Base-by-base conservation (phyloP, 2,797 vertebrate species). In the Rhinoraja longicauda region DNA sequence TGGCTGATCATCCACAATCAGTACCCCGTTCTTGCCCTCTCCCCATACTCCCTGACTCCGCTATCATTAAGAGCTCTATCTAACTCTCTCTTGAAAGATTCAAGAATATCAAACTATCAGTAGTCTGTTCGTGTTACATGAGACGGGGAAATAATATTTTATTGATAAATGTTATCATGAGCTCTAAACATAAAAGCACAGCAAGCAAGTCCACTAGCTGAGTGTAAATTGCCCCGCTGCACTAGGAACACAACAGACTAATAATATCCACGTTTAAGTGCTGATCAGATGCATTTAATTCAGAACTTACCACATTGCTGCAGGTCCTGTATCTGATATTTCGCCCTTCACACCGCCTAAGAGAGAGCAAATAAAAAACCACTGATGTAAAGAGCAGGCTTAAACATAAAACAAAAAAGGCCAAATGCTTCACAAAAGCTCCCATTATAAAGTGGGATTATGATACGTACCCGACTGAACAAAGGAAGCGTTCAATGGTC, bases 311-410 rank as follows among this genome's bases (percentile, higher is more conserved):
- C 57, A 96, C 96, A 95, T 97, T 99, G 95, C 98, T 99, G 97
- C 98, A 99, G 53, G 97, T 98, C 96, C 97, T 97, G 95, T 99
- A 99, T 70, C 98, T 97, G 95, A 99, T 99, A 95, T 98, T 98
- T 95, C 96, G 97, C 93, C 98, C 98, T 94, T 98, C 97, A 93
- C 98, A 99, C 95, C 96, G 98, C 95, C 98, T 99, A 96, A 53
- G 70, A 92, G 70, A 92, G 24, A 92, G 36, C 39, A 82, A 94
- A 94, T 81, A 26, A 93, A 62, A 93, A 93, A 53, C 32, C 2
- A 24, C 81, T 82, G 86, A 57, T 93, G 93, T 95, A 94, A 94
- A 93, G 45, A 95, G 93, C 93, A 3, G 79, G 7, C 64, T 90
- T 95, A 76, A 15, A 45, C 59, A 36, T 36, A 4, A 91, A 13